Evolutionary conservation across 2,888 invertebrate species (phyloP).

Genomic region (Eledona agricola): DNA sequence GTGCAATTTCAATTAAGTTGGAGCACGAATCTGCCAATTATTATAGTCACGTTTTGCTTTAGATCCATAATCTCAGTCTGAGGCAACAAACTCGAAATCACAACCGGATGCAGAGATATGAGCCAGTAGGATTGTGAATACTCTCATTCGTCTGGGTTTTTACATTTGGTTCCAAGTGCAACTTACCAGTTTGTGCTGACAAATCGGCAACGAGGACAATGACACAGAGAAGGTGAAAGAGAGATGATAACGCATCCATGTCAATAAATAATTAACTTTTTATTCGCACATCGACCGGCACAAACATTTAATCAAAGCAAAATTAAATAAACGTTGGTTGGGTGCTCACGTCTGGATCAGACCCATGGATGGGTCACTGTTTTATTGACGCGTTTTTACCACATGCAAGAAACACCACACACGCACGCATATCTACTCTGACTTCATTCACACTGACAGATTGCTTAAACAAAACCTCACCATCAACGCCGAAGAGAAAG

Average conservation of each 20-base stretch:
- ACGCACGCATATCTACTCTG: conserved; percentile 36
- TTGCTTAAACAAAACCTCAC: conserved; percentile 38
- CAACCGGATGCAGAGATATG: too few relatives aligned
- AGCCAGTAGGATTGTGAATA: too few relatives aligned
- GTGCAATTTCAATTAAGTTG: too few relatives aligned
- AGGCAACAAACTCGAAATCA: too few relatives aligned
- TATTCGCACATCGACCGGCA: conserved; percentile 27
- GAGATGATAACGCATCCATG: conserved; percentile 29
- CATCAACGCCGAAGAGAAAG: conserved; percentile 37
- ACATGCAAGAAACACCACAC: conserved; percentile 28
- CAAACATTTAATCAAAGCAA: conserved; percentile 26
- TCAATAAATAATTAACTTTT: conserved; percentile 24
- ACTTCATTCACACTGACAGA: conserved; percentile 35
- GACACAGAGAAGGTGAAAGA: conserved; percentile 32
- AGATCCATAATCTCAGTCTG: too few relatives aligned
- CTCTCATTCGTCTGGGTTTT: too few relatives aligned
- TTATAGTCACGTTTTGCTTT: too few relatives aligned
- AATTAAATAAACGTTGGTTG: conserved; percentile 9
- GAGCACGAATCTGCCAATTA: too few relatives aligned
- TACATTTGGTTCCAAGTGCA: too few relatives aligned
- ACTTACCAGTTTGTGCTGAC: conserved; percentile 32
- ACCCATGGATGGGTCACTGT: conserved; percentile 22
- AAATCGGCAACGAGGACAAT: conserved; percentile 34
- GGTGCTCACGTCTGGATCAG: too few relatives aligned
- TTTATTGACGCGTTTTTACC: conserved; percentile 25